phyloP scores from a whole-genome alignment of 2,113 vertebrate species.

The Saccopteryx bilineata region DNA sequence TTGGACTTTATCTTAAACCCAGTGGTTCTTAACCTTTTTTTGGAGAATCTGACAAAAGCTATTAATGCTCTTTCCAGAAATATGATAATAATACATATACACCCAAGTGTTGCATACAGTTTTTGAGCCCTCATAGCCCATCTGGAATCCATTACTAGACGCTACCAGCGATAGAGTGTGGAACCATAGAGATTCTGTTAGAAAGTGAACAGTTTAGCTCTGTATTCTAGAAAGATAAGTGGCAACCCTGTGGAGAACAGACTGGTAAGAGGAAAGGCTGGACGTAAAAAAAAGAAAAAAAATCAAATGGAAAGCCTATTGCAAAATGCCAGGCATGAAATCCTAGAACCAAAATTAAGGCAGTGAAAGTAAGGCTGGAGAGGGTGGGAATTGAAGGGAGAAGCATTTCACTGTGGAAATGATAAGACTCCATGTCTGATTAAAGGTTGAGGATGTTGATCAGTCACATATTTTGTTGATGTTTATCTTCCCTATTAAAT shows the following conservation, averaged over 20 bases:
- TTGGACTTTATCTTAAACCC: constrained; percentile 32
- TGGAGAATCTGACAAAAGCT: constrained; percentile 33
- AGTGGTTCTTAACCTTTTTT: constrained; percentile 28
- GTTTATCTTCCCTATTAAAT: neutral
- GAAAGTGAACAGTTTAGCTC: constrained; percentile 12
- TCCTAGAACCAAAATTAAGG: neutral
- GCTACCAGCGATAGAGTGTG: constrained; percentile 23
- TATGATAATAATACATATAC: constrained; percentile 35
- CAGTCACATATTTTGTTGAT: neutral
- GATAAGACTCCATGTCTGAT: neutral
- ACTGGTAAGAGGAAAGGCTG: neutral
- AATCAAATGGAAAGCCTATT: neutral
- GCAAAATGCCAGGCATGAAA: neutral
- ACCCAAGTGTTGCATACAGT: neutral
- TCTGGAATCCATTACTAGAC: constrained; percentile 62
- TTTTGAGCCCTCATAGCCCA: constrained; percentile 47
- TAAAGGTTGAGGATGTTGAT: neutral
- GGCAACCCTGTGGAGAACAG: neutral
- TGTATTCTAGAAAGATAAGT: constrained; percentile 51
- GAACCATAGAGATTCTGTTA: constrained; percentile 37
- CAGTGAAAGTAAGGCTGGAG: neutral
- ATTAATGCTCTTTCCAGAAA: constrained; percentile 53
- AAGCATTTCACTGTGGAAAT: neutral
- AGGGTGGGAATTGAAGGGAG: neutral
- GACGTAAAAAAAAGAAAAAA: neutral